Base-by-base conservation (phyloP, 2,888 invertebrate genomes). In the Mamestra brassicae region DNA sequence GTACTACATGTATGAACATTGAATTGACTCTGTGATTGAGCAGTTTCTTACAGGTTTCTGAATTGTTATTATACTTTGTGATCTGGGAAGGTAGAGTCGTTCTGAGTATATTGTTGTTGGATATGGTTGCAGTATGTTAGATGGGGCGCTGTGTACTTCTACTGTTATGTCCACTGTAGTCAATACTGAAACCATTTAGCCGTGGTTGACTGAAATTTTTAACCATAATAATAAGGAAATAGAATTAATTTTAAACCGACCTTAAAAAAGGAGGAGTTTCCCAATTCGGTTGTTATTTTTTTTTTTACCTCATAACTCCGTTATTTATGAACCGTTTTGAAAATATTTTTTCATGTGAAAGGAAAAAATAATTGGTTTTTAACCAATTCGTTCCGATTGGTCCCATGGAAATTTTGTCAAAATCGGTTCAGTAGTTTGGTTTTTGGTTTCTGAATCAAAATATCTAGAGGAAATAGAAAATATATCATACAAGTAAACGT, bases 1-100 rank as follows among this genome's bases (percentile, higher is more conserved):
- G 57, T 72, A 76, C 76, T 81, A 68, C 63, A 64, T 71, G 81
- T 76, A 84, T 84, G 71, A 74, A 78, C 64, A 68, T 54, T 64
- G 71, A 76, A 81, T 76, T 81, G 83, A 83, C 74, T 83, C 66
- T 76, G 74, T 77, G 74, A 86, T 85, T 84, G 83, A 72, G 71
- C 71, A 69, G 74, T 73, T 78, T 85, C 81, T 86, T 85, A 67
- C 45, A 11, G 61, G 45, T 69, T 58, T 52, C 54, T 81, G 67
- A 72, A 75, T 80, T 81, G 74, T 66, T 69, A 62, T 81, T 81
- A 76, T 76, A 81, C 81, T 84, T 84, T 68, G 54, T 72, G 72
- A 72, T 80, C 58, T 76, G 82, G 45, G 75, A 74, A 74, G 74
- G 54, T 65, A 10, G 10, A 54, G 42, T 61, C 45, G 62, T 71